Evolutionary conservation across 2,797 vertebrate species (phyloP), one percentile per base, ranked within the genome.

Genomic region (Miichthys miiuy): DNA sequence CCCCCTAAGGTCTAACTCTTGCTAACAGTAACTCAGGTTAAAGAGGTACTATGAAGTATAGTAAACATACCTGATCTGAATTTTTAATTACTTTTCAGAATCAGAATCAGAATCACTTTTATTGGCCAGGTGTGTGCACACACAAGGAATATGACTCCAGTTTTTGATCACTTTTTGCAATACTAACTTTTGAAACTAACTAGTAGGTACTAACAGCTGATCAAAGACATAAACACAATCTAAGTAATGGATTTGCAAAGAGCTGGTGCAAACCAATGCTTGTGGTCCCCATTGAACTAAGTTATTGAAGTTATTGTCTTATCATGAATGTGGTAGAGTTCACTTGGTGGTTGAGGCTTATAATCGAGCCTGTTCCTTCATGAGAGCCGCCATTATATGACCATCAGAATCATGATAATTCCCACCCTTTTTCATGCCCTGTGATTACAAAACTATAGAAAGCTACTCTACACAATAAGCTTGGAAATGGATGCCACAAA

Each of bases 391-490:
- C 44, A 72, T 71, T 74, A 88, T 61, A 56, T 70, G 67, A 75
- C 67, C 72, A 64, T 75, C 61, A 64, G 58, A 51, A 83, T 84
- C 27, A 46, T 77, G 47, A 80, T 80, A 57, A 70, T 77, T 71
- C 68, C 70, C 77, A 75, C 72, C 62, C 71, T 57, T 80, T 76
- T 75, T 69, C 41, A 48, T 68, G 50, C 77, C 60, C 75, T 77
- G 10, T 89, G 82, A 89, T 88, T 81, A 79, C 46, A 61, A 71
- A 80, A 75, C 77, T 83, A 81, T 52, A 82, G 82, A 86, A 58
- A 74, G 65, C 78, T 60, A 14, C 54, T 61, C 66, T 10, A 27
- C 70, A 81, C 82, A 83, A 81, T 76, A 68, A 62, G 47, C 82
- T 50, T 42, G 76, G 69, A 86, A 87, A 82, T 60, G 44, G 34